Evolutionary conservation across 2,797 vertebrate genomes (phyloP).

Genomic region (Choloepus didactylus): DNA sequence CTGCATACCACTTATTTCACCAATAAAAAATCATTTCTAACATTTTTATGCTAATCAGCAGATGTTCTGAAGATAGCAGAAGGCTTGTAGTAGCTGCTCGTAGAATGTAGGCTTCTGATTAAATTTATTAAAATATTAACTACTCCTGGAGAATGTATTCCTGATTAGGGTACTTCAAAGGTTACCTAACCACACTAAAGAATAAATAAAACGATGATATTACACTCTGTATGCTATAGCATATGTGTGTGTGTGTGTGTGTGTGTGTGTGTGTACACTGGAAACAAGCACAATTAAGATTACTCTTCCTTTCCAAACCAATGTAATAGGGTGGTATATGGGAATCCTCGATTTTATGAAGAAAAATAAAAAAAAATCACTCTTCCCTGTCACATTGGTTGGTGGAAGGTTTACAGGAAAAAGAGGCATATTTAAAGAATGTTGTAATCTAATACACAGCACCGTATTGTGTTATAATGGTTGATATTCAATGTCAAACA

Average conservation of each 20-base stretch:
- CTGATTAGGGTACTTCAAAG: constrained; percentile 33
- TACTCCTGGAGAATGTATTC: background rate
- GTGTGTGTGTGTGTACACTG: background rate
- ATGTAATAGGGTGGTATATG: too few relatives aligned
- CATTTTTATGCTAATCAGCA: constrained; percentile 47
- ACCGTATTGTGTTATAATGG: background rate
- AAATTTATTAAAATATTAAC: constrained; percentile 56
- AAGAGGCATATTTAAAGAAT: background rate
- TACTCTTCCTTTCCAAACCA: background rate
- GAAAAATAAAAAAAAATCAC: background rate
- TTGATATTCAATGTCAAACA: background rate
- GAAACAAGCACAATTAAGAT: background rate
- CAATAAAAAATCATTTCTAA: constrained; percentile 21
- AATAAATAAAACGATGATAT: background rate
- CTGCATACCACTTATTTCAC: background rate
- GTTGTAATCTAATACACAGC: background rate
- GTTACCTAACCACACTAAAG: background rate
- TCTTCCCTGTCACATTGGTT: background rate
- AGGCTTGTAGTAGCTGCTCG: background rate
- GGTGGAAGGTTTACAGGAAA: background rate
- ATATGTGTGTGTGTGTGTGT: background rate
- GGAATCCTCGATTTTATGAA: too few relatives aligned
- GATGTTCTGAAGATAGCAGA: constrained; percentile 60
- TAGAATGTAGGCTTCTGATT: constrained; percentile 49
- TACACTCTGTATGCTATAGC: background rate